A percentile compares a stretch with the other conserved stretches of the same genome.
Evolutionary conservation across 2,888 invertebrate genomes (phyloP).

Genomic region (Pogonocherus hispidulus): DNA sequence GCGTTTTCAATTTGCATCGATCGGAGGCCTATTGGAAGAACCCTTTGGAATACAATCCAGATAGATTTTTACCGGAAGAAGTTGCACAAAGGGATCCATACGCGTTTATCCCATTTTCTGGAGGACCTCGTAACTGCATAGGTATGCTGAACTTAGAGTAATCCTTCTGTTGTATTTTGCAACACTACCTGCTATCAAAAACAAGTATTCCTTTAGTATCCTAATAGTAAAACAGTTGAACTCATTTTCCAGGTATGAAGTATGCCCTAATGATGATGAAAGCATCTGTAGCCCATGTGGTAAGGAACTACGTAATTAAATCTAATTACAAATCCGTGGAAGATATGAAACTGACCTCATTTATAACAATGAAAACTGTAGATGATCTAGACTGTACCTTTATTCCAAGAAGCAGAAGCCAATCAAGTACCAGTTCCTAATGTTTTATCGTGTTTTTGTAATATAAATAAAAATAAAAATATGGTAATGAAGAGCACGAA

Average conservation of each 20-base stretch:
- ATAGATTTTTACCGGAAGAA: constrained; percentile 72
- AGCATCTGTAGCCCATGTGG: constrained; percentile 61
- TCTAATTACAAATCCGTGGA: constrained; percentile 39
- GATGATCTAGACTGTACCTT: constrained; percentile 23
- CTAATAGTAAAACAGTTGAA: background rate
- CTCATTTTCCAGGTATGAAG: constrained; percentile 61
- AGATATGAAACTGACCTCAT: constrained; percentile 14
- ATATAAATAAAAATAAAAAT: too few species aligned
- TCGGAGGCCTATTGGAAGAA: constrained; percentile 71
- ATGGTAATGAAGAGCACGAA: too few species aligned
- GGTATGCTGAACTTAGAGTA: constrained; percentile 2
- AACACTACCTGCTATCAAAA: too few species aligned
- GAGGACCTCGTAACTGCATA: constrained; percentile 29
- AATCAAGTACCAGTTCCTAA: too few species aligned
- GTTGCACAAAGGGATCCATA: constrained; percentile 49
- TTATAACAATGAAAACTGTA: constrained; percentile 26
- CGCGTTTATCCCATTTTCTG: constrained; percentile 26
- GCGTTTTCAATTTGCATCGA: constrained; percentile 53
- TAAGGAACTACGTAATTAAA: constrained; percentile 60
- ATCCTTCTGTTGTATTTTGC: background rate
- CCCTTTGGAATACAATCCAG: constrained; percentile 72
- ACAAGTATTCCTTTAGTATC: too few species aligned
- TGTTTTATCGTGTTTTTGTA: too few species aligned
- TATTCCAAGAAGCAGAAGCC: constrained; percentile 1
- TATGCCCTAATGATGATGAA: constrained; percentile 69